Evolutionary conservation across 1,140 invertebrate genomes (phyloP).

Genomic region (Rhopalosiphum padi): DNA sequence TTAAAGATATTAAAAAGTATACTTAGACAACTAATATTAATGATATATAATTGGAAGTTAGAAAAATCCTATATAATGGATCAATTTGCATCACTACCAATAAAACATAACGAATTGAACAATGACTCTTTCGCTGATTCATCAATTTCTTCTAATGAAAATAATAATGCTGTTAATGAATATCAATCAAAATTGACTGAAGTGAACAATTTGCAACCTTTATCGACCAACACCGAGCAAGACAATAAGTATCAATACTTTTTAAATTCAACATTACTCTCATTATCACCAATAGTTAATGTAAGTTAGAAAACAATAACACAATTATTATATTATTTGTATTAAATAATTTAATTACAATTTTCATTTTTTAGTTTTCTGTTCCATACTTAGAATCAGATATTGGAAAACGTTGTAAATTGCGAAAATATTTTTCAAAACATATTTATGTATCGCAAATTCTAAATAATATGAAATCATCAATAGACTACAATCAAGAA

Average conservation of each 20-base stretch:
- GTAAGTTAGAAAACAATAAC: constrained; percentile 18
- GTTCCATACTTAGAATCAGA: constrained; percentile 91
- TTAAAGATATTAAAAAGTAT: constrained; percentile 84
- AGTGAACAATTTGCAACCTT: constrained; percentile 49
- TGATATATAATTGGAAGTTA: constrained; percentile 89
- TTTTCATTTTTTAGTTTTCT: constrained; percentile 68
- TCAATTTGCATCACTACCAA: constrained; percentile 69
- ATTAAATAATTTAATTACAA: not conserved
- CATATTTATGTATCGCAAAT: constrained; percentile 79
- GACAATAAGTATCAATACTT: constrained; percentile 73
- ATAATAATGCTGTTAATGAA: not conserved
- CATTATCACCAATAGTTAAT: constrained; percentile 78
- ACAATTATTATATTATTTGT: not conserved
- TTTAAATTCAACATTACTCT: constrained; percentile 78
- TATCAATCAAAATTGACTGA: not conserved
- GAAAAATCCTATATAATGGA: constrained; percentile 92
- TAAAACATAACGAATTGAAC: constrained; percentile 36
- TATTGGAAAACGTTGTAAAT: constrained; percentile 75
- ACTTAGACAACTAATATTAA: constrained; percentile 80
- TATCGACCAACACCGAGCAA: constrained; percentile 69
- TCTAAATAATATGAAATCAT: constrained; percentile 47
- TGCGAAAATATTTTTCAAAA: constrained; percentile 79
- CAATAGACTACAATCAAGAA: not conserved
- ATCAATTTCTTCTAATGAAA: not conserved
- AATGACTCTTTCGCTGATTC: not conserved